Percentiles rank a stretch among this genome's conserved stretches.
These are phyloP conservation scores for Actias luna DNA, from an alignment of 2,888 invertebrate genomes.

Conservation along the genomic window DNA sequence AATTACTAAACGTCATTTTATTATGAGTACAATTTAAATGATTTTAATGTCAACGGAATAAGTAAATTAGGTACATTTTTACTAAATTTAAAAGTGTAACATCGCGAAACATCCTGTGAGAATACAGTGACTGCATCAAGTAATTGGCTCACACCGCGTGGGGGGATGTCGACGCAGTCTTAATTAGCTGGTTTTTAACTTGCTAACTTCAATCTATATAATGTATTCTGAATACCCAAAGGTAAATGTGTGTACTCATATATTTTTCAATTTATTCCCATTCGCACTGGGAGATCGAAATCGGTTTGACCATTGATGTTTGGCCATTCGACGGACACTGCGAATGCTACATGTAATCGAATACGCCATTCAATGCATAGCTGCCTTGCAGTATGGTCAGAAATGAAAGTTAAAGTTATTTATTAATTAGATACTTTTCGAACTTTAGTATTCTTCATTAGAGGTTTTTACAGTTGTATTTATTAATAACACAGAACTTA, in stretches of 20 bases:
- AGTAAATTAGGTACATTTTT: conserved; percentile 21
- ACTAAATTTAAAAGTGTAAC: conserved; percentile 45
- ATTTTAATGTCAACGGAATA: neutral
- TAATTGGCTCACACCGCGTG: conserved; percentile 58
- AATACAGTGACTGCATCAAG: conserved; percentile 54
- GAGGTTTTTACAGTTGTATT: no score
- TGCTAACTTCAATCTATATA: conserved; percentile 63
- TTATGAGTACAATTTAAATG: neutral
- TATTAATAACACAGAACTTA: no score
- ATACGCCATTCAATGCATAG: conserved; percentile 53
- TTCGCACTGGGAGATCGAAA: conserved; percentile 45
- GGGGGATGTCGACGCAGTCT: conserved; percentile 50
- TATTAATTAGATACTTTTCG: conserved; percentile 32
- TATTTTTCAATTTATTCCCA: conserved; percentile 54
- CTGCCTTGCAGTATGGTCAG: conserved; percentile 40
- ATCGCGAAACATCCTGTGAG: conserved; percentile 43
- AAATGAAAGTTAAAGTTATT: conserved; percentile 53
- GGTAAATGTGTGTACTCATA: conserved; percentile 27
- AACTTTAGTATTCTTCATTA: neutral
- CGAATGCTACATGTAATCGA: conserved; percentile 63
- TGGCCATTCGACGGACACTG: conserved; percentile 54
- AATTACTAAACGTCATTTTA: neutral
- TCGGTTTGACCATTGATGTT: conserved; percentile 48
- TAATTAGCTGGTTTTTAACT: conserved; percentile 60
- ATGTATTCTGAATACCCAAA: conserved; percentile 34